These are phyloP conservation scores for Pristionchus maxplancki DNA, from an alignment of 2,888 invertebrate genomes.

Conservation along the genomic window DNA sequence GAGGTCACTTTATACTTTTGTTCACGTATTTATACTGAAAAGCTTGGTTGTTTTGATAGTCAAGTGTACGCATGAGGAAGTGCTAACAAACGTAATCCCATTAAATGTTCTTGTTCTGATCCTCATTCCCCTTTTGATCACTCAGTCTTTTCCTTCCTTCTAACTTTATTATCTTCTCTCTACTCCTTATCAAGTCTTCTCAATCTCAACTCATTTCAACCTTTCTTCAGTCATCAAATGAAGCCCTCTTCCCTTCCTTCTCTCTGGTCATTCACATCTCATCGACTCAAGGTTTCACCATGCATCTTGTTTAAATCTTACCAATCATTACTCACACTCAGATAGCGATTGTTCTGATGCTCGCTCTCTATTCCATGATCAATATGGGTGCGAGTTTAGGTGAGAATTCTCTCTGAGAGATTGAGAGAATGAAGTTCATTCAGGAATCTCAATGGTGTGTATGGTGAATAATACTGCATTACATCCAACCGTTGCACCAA, in stretches of 20 bases:
- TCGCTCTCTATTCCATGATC: constrained; percentile 12
- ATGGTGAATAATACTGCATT: constrained; percentile 22
- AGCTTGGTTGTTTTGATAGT: not conserved
- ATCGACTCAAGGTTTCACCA: constrained; percentile 37
- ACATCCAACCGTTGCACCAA: not conserved
- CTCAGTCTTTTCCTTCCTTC: not conserved
- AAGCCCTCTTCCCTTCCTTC: not conserved
- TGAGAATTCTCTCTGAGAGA: not conserved
- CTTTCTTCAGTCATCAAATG: not conserved
- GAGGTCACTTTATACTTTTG: too few species aligned
- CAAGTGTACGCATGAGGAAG: not conserved
- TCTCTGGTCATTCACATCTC: constrained; percentile 14
- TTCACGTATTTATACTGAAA: too few species aligned
- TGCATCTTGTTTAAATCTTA: not conserved
- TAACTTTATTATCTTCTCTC: not conserved
- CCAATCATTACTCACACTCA: not conserved
- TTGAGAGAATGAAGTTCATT: not conserved
- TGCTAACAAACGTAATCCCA: not conserved
- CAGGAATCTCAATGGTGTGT: constrained; percentile 41
- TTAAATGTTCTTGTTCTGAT: not conserved
- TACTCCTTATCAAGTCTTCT: not conserved
- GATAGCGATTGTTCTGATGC: constrained; percentile 19
- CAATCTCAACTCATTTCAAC: not conserved
- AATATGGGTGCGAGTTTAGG: constrained; percentile 1
- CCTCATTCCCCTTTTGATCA: not conserved